These are phyloP conservation scores for Oxytorus armatus DNA, from an alignment of 2,888 invertebrate species.

Conservation along the genomic window DNA sequence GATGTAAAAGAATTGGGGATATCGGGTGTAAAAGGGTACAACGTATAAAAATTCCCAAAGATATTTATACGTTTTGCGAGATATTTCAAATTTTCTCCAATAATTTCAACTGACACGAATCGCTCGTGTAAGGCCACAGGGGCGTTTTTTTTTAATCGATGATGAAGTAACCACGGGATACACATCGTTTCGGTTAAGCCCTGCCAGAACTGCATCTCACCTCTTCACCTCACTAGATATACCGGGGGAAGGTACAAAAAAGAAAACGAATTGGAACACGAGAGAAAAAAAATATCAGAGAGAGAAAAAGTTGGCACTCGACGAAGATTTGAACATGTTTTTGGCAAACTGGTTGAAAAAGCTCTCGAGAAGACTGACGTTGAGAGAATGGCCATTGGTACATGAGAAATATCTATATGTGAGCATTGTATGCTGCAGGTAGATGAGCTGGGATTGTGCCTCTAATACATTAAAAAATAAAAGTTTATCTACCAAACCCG, in stretches of 20 bases:
- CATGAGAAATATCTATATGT: constrained; percentile 22
- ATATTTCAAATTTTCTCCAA: constrained; percentile 40
- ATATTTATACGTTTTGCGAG: constrained; percentile 31
- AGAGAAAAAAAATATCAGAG: constrained; percentile 22
- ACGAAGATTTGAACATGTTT: constrained; percentile 47
- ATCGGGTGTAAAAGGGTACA: constrained; percentile 3
- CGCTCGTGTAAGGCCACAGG: constrained; percentile 15
- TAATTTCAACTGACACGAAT: constrained; percentile 38
- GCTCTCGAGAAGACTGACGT: constrained; percentile 34
- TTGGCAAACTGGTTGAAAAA: constrained; percentile 41
- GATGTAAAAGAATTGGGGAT: no score
- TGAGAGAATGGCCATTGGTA: constrained; percentile 27
- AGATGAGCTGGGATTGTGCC: constrained; percentile 20
- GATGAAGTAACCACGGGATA: constrained; percentile 31
- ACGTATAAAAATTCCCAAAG: constrained; percentile 14
- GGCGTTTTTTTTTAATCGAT: constrained; percentile 31
- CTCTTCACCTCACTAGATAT: constrained; percentile 12
- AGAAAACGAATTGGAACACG: constrained; percentile 36
- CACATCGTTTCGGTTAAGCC: constrained; percentile 45
- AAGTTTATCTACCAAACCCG: neutral
- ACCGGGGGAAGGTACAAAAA: constrained; percentile 17
- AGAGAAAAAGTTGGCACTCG: constrained; percentile 55
- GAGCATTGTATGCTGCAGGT: neutral
- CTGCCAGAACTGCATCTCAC: constrained; percentile 37
- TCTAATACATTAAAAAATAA: neutral